A percentile compares a stretch with the other conserved stretches of the same genome.
These are phyloP conservation scores for Drosophila santomea DNA, from an alignment of 1,140 invertebrate genomes.

Conservation along the genomic window DNA sequence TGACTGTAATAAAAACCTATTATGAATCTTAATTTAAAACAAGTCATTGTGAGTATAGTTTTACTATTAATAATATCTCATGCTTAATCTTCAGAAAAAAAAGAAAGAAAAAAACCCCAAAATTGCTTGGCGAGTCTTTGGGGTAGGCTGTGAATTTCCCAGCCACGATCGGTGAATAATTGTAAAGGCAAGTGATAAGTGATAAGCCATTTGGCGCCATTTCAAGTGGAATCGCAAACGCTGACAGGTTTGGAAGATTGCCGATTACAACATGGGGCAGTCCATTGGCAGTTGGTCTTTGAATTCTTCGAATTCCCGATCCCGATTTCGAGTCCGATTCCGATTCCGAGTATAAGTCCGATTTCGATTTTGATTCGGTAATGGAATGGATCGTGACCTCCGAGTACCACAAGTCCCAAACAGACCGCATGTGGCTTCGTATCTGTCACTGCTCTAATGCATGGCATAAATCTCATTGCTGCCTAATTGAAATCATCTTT, in stretches of 20 bases:
- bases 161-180: constrained; percentile 31
- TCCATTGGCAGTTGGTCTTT: constrained; percentile 36
- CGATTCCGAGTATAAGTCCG: neutral
- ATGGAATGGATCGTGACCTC: constrained; percentile 30
- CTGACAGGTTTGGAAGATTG: constrained; percentile 13
- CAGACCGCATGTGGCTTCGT: constrained; percentile 26
- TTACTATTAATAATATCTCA: neutral
- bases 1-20: too few relatives aligned
- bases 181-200: constrained; percentile 30
- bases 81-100: constrained; percentile 9
- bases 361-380: constrained; percentile 4
- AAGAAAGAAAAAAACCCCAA: neutral
- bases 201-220: constrained; percentile 49
- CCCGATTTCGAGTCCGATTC: neutral
- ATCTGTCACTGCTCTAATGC: constrained; percentile 47
- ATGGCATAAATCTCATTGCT: constrained; percentile 38
- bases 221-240: constrained; percentile 19
- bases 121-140: neutral
- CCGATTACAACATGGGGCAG: constrained; percentile 28
- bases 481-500: constrained; percentile 37
- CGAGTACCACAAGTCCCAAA: neutral
- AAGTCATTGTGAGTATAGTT: neutral
- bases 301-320: neutral
- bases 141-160: constrained; percentile 24
- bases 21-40: neutral